Percentiles rank a stretch among this genome's conserved stretches.
Conservation (phyloP, 2,113 vertebrate genomes). For the Psammodynastes pulverulentus region DNA sequence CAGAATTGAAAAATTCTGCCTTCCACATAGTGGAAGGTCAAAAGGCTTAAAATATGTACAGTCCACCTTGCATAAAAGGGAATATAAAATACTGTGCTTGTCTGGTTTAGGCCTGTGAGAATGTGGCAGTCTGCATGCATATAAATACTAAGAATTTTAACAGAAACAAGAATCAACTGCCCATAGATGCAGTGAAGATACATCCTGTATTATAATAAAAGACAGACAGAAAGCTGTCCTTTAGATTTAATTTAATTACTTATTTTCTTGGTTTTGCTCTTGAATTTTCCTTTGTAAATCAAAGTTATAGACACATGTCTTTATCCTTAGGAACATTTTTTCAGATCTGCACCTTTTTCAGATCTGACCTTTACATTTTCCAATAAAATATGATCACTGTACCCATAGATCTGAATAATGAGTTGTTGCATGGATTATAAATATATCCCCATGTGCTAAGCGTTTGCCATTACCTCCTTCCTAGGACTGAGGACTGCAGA, state of each 20-base stretch:
- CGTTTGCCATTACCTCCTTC: no score
- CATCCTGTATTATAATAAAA: not conserved
- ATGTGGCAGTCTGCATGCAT: not conserved
- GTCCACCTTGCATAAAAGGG: not conserved
- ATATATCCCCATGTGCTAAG: not conserved
- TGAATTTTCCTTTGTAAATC: not conserved
- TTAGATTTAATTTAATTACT: not conserved
- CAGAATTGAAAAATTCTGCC: constrained; percentile 35
- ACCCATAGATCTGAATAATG: not conserved
- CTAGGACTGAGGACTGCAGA: not conserved
- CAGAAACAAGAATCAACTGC: not conserved
- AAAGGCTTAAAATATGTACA: constrained; percentile 18
- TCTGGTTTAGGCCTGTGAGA: not conserved
- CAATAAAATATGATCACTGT: not conserved
- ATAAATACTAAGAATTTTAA: not conserved
- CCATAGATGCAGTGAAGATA: not conserved
- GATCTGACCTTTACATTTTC: not conserved
- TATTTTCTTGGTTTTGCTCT: not conserved
- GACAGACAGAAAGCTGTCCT: not conserved
- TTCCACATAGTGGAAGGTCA: constrained; percentile 31
- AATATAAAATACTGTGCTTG: constrained; percentile 4
- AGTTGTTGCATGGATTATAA: not conserved
- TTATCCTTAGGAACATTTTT: not conserved
- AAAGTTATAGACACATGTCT: not conserved
- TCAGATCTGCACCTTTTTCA: not conserved